Evolutionary conservation across 2,797 vertebrate genomes (phyloP).

Genomic region (Synaphobranchus kaupii): DNA sequence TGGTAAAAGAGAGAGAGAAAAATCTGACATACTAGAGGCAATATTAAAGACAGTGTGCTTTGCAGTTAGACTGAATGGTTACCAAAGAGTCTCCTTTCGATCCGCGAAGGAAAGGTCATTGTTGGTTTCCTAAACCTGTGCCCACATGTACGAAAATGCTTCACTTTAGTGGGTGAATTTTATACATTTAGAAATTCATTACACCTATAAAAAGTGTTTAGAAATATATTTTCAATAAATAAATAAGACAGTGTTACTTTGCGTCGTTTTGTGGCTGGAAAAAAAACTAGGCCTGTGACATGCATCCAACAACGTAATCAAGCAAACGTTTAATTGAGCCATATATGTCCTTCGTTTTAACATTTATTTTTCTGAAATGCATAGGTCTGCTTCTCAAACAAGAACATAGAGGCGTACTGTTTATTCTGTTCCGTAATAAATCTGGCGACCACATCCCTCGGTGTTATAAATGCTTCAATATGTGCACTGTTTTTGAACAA

Average conservation of each 20-base stretch:
- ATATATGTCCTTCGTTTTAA: background rate
- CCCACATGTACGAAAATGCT: background rate
- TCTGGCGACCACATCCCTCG: slow-evolving; percentile 54
- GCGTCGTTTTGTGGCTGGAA: background rate
- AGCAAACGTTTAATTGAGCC: background rate
- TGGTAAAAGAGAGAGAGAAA: background rate
- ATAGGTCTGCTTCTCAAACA: slow-evolving; percentile 25
- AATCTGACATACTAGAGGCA: background rate
- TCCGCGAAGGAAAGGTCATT: background rate
- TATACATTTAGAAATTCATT: background rate
- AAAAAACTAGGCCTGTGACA: background rate
- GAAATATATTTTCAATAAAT: background rate
- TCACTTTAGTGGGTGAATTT: background rate
- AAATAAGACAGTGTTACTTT: background rate
- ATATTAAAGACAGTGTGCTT: background rate
- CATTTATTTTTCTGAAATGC: slow-evolving; percentile 43
- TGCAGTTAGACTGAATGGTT: background rate
- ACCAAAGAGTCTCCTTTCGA: background rate
- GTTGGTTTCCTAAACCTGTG: background rate
- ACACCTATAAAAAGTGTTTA: background rate
- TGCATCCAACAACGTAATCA: background rate
- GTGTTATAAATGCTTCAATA: slow-evolving; percentile 54
- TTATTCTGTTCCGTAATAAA: slow-evolving; percentile 57
- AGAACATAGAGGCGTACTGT: slow-evolving; percentile 40
- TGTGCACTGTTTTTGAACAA: slow-evolving; percentile 53